phyloP scores from a whole-genome alignment of 2,797 vertebrate genomes.

The Halcyon smyrnensis region DNA sequence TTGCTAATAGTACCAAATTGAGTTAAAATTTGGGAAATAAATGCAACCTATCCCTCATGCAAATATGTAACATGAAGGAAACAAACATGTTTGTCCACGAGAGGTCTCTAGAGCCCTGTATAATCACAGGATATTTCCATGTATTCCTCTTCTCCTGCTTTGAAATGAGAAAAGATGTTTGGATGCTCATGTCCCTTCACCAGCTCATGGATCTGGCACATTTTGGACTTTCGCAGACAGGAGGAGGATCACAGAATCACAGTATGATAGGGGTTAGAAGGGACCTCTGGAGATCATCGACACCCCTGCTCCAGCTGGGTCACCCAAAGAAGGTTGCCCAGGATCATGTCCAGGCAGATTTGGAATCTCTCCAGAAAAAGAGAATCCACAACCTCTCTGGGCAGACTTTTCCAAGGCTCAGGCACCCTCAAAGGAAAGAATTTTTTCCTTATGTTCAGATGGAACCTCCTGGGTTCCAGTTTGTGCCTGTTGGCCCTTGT shows the following conservation, averaged over 20 bases:
- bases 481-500: background rate
- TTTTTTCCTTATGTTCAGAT: background rate
- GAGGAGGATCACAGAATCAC: background rate
- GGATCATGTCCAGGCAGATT: background rate
- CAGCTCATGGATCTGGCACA: fast-evolving
- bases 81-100: constrained; percentile 55
- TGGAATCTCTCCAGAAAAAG: background rate
- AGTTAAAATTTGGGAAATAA: background rate
- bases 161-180: background rate
- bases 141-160: background rate
- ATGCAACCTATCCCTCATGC: fast-evolving
- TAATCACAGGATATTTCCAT: background rate
- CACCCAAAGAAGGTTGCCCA: background rate
- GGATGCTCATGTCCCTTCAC: background rate
- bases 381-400: background rate
- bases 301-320: background rate
- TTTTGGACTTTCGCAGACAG: background rate
- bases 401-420: background rate
- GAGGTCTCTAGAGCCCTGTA: constrained; percentile 65
- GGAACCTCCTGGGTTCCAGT: background rate
- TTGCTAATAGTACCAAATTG: fast-evolving
- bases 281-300: background rate
- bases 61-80: background rate
- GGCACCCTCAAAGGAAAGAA: background rate
- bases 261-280: background rate